Evolutionary conservation across 1,140 invertebrate species (phyloP).

Genomic region (Euura lappo): DNA sequence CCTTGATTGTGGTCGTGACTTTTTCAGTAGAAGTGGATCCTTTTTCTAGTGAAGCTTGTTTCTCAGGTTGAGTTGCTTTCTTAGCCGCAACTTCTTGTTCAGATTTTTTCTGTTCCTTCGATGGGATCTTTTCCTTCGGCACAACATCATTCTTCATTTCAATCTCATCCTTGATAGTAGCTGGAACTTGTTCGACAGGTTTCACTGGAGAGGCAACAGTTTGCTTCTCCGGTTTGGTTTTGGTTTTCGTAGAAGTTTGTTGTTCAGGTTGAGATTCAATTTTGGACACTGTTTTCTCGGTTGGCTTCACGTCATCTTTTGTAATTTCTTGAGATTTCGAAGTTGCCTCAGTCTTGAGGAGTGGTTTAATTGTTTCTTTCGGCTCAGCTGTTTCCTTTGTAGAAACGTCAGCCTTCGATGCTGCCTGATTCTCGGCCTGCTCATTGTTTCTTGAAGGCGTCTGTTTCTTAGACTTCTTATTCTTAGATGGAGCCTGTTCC

Average conservation of each 20-base stretch:
- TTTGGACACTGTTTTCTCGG: neutral
- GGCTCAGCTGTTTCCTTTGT: neutral
- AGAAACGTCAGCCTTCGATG: neutral
- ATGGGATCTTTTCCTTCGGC: neutral
- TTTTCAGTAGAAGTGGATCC: neutral
- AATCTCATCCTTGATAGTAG: neutral
- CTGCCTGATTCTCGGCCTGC: neutral
- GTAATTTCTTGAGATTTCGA: neutral
- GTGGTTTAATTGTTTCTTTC: too few relatives aligned
- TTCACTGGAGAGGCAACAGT: neutral
- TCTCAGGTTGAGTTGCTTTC: slow-evolving; percentile 9
- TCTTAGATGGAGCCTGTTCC: neutral
- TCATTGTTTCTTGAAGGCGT: neutral
- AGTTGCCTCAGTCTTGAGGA: too few relatives aligned
- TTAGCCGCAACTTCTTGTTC: neutral
- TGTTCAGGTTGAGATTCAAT: neutral
- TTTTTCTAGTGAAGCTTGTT: neutral
- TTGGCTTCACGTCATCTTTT: neutral
- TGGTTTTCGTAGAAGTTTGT: neutral
- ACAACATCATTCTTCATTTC: neutral
- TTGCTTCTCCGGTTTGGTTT: neutral
- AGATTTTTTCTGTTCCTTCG: slow-evolving; percentile 5
- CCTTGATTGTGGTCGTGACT: neutral
- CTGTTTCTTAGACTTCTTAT: neutral
- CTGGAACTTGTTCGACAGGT: neutral